Base-by-base conservation (phyloP, 1,140 invertebrate species). In the Cotesia chilonis region DNA sequence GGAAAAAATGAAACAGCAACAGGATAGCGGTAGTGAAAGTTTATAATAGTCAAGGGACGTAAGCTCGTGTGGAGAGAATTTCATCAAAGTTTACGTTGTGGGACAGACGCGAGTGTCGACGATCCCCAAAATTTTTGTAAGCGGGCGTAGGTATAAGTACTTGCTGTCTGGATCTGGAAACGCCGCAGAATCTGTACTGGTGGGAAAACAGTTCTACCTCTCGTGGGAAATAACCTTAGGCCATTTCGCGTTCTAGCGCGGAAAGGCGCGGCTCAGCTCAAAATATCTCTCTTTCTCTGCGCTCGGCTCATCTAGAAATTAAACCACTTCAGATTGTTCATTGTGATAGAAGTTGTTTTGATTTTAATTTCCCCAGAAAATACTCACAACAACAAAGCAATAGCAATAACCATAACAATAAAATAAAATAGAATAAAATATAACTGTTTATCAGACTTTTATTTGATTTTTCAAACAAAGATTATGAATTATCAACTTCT, bases 221-320 rank as follows among this genome's bases (percentile, higher is more conserved):
- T 73, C 78, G 36, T 71, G 78, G 78, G 78, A 79, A 79, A 79
- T 79, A 79, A 79, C 70, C 68, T 65, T 65, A 17, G 69, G 74
- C 76, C 55, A 72, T 74, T 77, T 74, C 59, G 63, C 71, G 38
- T 77, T 72, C 60, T 70, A 7, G 65, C 52, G 52, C 67, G 20
- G 66, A 55, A 73, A 77, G 28, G 2, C 41, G 41, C 41, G 41
- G 41, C 10, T 47, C 41, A 7, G 1, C 3, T 28, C 28, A 47
- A 47, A 47, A 47, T 47, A 47, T 10, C 41, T 74, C 68, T 70
- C 65, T 17, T 57, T 38, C 64, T 57, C 35, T 28, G 28, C 28
- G 28, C 28, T 38, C 51, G 37, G 41, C 64, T 63, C 52, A 66
- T 68, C 35, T 35, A 74, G 61, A 72, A 71, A 77, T 74, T 74